Base-by-base conservation (phyloP, 2,797 vertebrate genomes). In the Nannoperca obscura region DNA sequence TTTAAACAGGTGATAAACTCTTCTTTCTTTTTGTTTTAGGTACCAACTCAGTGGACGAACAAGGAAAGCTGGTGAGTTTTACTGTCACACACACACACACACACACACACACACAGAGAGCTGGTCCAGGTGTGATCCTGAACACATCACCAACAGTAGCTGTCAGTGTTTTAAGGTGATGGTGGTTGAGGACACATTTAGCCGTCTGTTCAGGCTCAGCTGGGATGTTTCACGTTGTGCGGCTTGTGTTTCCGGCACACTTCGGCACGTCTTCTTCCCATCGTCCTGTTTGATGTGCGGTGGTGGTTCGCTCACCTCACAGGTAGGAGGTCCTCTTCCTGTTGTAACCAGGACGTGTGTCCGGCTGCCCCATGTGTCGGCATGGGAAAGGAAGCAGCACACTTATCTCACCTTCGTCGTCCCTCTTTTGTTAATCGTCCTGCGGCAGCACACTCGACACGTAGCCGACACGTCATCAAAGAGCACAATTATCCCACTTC, bases 21-120 rank as follows among this genome's bases (percentile, higher is more conserved):
- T 46, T 61, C 15, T 70, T 2, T 9, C 17, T 49, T 30, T 36
- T 52, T 34, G n/a, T 36, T 61, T 57, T 66, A 98, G 97, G 97
- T 81, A 96, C 94, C 85, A 97, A 95, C 82, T 95, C 97, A 0
- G 90, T 96, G 84, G 97, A 98, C 53, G 97, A 98, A 74, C 95
- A 96, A 30, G 97, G 97, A 80, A 93, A 94, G 70, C 87, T 89
- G 95, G 97, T 98, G 86, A 59, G 86, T 83, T 46, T 72, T 0
- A 42, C 1, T 11, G 2, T 19, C 54, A 65, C 60, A 72, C 44
- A 62, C 27, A 0, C 46, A n/a, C 54, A 66, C 61, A 72, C 81
- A 44, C 61, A 72, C 46, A 65, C 27, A 0, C 46, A n/a, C 54
- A 66, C 61, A 72, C 81, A 44, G 49, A 60, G 53, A 50, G 1